Evolutionary conservation across 2,888 invertebrate genomes (phyloP), one percentile per base, ranked within the genome.

Genomic region (Eledona agricola): DNA sequence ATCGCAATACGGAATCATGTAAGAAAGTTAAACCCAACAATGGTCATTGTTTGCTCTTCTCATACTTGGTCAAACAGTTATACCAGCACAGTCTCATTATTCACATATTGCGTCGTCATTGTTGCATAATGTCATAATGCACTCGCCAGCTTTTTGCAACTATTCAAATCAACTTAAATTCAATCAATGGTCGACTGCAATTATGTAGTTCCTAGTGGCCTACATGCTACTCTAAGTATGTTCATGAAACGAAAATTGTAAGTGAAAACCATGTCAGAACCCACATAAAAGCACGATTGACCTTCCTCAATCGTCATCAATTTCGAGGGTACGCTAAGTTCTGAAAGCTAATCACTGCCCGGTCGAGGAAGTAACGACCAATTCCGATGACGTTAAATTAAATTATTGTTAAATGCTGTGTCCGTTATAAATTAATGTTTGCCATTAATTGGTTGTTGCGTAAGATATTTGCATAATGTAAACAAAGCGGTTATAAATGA

Each of bases 51-150:
- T 25, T 17, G 9, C 28, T 25, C 9, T 38, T 40, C 40, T 28
- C 40, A 40, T 28, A 40, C 19, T 40, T 28, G 40, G 40, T 23
- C 12, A 40, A 40, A 40, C 40, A 28, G 40, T 40, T 40, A 40
- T 28, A 19, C 37, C 37, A 23, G 35, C 7, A 35, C 11, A 31
- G n/a, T 35, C 22, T 37, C 25, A 37, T 37, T 37, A 25, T 31
- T 17, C 11, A 6, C n/a, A n/a, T 40, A 9, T 40, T 40, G 11
- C 40, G 26, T 26, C 16, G 11, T 12, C 11, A 12, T 17, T 13
- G n/a, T 37, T 37, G 9, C 37, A 26, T 40, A 40, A 40, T 22
- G 13, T 11, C 3, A n/a, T n/a, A n/a, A n/a, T n/a, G n/a, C n/a
- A n/a, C n/a, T n/a, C n/a, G n/a, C n/a, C n/a, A n/a, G n/a, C n/a